Evolutionary conservation across 2,113 vertebrate species (phyloP), one percentile per base, ranked within the genome.

Genomic region (Propithecus coquereli): DNA sequence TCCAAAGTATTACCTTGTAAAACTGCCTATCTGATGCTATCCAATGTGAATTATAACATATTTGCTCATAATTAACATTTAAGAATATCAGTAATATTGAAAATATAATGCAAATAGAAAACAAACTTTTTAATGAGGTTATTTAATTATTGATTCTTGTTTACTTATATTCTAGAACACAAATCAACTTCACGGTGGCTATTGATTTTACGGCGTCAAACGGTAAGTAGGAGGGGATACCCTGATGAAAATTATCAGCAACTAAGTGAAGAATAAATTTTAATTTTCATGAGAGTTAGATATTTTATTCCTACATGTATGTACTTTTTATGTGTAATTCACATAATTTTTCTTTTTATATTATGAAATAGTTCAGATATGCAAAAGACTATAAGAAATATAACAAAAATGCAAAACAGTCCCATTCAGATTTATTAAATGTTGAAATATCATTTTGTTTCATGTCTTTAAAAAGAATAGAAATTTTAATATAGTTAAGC

Each of bases 181-280:
- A 99, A 98, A 99, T 99, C 98, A 99, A 99, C 99, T 99, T 99
- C 98, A 99, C 99, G 18, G 99, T 99, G 79, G 99, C 99, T 96
- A 99, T 99, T 98, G 99, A 99, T 98, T 99, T 99, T 98, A 99
- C 99, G 94, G 99, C 99, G 95, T 99, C 99, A 86, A 99, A 99
- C 83, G 99, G 99, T 99, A 98, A 99, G 99, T 99, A 95, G 95
- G 63, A 47, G 57, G 79, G 57, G 79, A 76, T 70, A 12, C 27
- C 14, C 2, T 87, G 37, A 25, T 87, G 32, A 88, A 40, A 81
- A 47, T 17, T 77, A 50, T 79, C 25, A 79, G 8, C 47, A 76
- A 7, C 43, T 84, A 73, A 43, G 14, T 94, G 63, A 85, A 82
- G 94, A 43, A 68, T 70, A 43, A 40, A 70, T 12, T 70, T 79